Conservation (phyloP, 2,113 vertebrate species). For the Dipodomys stephensi region DNA sequence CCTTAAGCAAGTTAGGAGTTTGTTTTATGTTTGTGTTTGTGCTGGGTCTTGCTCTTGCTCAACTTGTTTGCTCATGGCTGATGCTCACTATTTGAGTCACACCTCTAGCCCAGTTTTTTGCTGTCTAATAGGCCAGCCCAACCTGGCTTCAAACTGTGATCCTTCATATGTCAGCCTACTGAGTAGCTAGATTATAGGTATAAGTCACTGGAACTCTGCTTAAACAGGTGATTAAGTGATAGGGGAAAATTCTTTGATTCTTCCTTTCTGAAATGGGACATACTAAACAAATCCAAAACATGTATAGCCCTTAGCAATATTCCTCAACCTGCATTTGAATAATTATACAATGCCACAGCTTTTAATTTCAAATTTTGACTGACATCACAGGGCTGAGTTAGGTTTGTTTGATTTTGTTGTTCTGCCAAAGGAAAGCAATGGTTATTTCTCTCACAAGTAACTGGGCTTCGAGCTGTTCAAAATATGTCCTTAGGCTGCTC, state of each 20-base stretch:
- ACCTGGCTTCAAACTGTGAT: no score
- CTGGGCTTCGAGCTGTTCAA: slow-evolving; percentile 9
- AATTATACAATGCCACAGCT: background rate
- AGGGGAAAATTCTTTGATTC: background rate
- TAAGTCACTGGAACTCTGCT: no score
- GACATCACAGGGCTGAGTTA: background rate
- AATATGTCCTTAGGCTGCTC: background rate
- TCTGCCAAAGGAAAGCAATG: background rate
- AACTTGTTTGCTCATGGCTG: no score
- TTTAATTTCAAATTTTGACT: background rate
- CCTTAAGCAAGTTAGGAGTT: background rate
- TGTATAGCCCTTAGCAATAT: background rate
- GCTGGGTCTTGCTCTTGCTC: no score
- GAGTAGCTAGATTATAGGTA: no score
- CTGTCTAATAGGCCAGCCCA: no score
- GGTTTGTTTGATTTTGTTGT: background rate
- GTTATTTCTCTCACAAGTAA: slow-evolving; percentile 27
- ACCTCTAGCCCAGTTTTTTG: no score
- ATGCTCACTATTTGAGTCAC: no score
- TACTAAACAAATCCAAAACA: background rate
- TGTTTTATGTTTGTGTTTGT: no score
- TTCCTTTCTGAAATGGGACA: background rate
- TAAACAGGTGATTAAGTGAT: background rate
- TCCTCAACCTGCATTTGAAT: background rate
- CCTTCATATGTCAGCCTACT: no score